Percentiles rank a stretch among this genome's conserved stretches.
These are phyloP conservation scores for Phoebastria nigripes DNA, from an alignment of 2,797 vertebrate genomes.

Conservation along the genomic window DNA sequence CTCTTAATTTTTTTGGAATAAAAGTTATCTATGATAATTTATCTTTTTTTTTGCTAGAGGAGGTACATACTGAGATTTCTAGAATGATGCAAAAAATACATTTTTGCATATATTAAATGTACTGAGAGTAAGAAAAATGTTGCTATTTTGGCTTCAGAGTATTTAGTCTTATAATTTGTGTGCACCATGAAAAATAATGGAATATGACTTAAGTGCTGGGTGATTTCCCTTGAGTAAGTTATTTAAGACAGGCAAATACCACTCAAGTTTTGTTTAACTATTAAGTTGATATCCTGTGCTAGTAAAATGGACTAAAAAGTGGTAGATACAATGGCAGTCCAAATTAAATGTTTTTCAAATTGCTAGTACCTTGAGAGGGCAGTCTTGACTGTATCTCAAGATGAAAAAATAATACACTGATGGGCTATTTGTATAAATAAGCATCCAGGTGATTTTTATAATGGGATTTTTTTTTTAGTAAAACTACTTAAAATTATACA, in stretches of 20 bases:
- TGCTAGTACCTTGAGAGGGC: neutral
- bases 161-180: neutral
- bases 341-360: neutral
- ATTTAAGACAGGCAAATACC: neutral
- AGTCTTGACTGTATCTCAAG: neutral
- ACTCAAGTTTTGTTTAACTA: neutral
- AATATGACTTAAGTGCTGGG: neutral
- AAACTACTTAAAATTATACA: neutral
- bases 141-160: neutral
- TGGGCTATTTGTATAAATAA: neutral
- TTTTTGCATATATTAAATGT: neutral
- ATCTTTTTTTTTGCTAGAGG: neutral
- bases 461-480: neutral
- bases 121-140: neutral
- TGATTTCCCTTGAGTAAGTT: neutral
- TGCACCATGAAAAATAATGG: neutral
- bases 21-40: neutral
- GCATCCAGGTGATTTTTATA: neutral
- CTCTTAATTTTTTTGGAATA: neutral
- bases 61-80: neutral
- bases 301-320: neutral
- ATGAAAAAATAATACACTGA: neutral
- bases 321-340: neutral
- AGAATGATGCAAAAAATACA: neutral
- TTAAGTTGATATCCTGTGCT: neutral